Base-by-base conservation (phyloP, 2,113 vertebrate species). In the Telmatochromis bifrenatus region DNA sequence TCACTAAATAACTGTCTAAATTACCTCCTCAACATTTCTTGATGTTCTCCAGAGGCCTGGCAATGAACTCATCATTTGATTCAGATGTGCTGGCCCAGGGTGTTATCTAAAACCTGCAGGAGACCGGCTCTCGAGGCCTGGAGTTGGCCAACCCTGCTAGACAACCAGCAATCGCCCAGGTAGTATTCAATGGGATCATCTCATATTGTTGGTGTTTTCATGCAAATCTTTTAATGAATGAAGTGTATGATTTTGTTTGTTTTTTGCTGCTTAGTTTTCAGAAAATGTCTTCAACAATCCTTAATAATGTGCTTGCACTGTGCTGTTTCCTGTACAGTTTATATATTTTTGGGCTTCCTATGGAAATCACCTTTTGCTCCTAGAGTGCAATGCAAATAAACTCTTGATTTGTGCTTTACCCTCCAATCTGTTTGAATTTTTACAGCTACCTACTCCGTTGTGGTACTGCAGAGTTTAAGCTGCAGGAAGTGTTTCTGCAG, bases 391-490 rank as follows among this genome's bases (percentile, higher is more conserved):
- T 51, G 42, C 23, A 75, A 47, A 75, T 49, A 31, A 75, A 49
- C 4, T 13, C 45, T 77, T 77, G 45, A n/a, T 49, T 51, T 49
- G 26, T 17, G 70, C 3, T 75, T 31, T 49, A 19, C 42, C 42
- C 23, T 47, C 4, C 14, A 75, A 19, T 47, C 39, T 19, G 6
- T 75, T 75, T 28, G 42, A 47, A 12, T 19, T 77, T 77, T 49
- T 49, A 49, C 26, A 31, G 26, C 2, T 31, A 2, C 15, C 0
- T 8, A 49, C 73, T 77, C 26, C 5, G 4, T 33, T 51, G 73
- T 77, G 73, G 73, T 77, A 51, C 7, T 51, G 45, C 10, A 77
- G 73, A 75, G 42, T 75, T 49, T 75, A 75, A 75, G 42, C 70
- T 49, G 42, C 42, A 75, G 23, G 42, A 49, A 75, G 49, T 75